phyloP scores from a whole-genome alignment of 2,113 vertebrate species.

The Caranx melampygus region DNA sequence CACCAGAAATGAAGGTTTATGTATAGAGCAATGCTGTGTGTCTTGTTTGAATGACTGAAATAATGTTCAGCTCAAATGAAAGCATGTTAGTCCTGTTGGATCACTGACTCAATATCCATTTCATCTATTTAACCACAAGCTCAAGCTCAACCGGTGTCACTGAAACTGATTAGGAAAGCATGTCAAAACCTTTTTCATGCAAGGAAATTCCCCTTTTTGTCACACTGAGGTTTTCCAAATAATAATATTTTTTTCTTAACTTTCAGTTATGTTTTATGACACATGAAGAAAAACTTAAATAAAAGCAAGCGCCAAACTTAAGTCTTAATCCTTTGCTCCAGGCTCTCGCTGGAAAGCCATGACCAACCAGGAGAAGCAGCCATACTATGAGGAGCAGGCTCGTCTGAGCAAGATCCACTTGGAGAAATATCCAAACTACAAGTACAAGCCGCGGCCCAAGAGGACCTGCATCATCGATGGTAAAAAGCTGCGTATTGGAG shows the following conservation, averaged over 20 bases:
- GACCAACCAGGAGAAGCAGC: constrained; percentile 99
- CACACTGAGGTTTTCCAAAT: not conserved
- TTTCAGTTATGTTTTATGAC: not conserved
- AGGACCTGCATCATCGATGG: constrained; percentile 99
- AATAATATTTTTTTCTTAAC: not conserved
- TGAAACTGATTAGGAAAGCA: not conserved
- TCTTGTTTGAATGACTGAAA: not conserved
- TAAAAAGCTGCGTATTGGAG: constrained; percentile 96
- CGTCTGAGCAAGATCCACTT: constrained; percentile 97
- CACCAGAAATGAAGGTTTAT: not conserved
- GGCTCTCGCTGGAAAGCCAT: constrained; percentile 99
- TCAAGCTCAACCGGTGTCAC: not conserved
- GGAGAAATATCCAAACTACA: constrained; percentile 99
- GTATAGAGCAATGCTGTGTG: too few relatives aligned
- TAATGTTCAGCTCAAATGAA: constrained; percentile 1
- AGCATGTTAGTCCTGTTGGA: not conserved
- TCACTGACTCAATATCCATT: not conserved
- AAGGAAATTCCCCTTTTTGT: not conserved
- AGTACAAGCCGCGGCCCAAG: constrained; percentile 98
- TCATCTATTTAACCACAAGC: not conserved
- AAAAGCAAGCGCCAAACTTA: not conserved
- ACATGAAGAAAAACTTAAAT: not conserved
- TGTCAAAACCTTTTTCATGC: not conserved
- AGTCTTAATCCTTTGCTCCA: constrained; percentile 46
- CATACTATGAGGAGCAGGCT: constrained; percentile 98